Evolutionary conservation across 2,888 invertebrate genomes (phyloP).

Genomic region (Erebia palarica): DNA sequence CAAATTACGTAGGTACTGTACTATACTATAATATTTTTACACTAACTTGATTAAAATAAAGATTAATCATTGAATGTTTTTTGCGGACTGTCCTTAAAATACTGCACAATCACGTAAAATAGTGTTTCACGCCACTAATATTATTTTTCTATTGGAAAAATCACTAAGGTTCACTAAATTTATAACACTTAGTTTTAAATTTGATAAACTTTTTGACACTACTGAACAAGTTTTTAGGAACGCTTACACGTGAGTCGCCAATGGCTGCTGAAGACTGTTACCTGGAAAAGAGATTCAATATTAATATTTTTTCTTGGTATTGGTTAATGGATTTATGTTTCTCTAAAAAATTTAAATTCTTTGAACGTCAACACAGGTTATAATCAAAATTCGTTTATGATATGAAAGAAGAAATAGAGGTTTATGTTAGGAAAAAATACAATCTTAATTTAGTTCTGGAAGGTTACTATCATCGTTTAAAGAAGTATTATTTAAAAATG

Average conservation of each 20-base stretch:
- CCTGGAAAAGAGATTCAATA: slow-evolving; percentile 56
- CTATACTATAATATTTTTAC: neutral
- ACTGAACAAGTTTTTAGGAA: slow-evolving; percentile 45
- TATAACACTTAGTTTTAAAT: slow-evolving; percentile 31
- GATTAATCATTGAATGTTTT: neutral
- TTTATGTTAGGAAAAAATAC: too few species aligned
- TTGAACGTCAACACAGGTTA: too few species aligned
- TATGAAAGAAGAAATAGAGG: too few species aligned
- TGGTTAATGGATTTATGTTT: too few species aligned
- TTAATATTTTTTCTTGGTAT: neutral
- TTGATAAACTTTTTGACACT: slow-evolving; percentile 28
- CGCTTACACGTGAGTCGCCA: slow-evolving; percentile 84
- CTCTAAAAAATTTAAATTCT: too few species aligned
- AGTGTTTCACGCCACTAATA: slow-evolving; percentile 21
- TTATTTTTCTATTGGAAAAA: slow-evolving; percentile 10
- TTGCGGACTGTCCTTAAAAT: slow-evolving; percentile 18
- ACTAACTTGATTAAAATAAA: slow-evolving; percentile 10
- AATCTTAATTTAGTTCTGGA: neutral
- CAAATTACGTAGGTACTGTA: neutral
- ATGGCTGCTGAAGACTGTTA: slow-evolving; percentile 72
- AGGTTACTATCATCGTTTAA: too few species aligned
- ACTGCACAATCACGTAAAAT: slow-evolving; percentile 33
- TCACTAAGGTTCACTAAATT: slow-evolving; percentile 30
- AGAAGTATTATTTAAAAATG: too few species aligned
- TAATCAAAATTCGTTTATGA: too few species aligned